Conservation (phyloP, 2,113 vertebrate species). For the Spea multiplicata region DNA sequence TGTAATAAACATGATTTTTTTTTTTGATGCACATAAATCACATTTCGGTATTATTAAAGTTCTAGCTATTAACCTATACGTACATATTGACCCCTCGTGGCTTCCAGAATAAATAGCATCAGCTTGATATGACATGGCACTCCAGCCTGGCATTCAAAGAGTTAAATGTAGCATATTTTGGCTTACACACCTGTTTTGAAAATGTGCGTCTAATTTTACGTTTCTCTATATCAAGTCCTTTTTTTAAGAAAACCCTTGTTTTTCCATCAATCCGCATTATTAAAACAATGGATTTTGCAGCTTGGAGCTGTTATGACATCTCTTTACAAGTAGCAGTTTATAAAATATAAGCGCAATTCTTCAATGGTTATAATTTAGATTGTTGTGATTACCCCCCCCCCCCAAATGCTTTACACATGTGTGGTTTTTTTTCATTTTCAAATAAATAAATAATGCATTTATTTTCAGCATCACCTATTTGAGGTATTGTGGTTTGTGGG, state of each 20-base stretch:
- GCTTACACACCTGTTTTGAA: constrained; percentile 38
- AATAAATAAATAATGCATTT: no score
- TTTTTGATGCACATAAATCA: constrained; percentile 20
- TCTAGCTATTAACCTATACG: no score
- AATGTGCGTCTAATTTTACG: constrained; percentile 29
- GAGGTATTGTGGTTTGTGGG: no score
- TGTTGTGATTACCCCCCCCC: no score
- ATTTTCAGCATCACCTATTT: no score
- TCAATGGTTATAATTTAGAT: constrained; percentile 23
- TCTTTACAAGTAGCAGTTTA: constrained; percentile 30
- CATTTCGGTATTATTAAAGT: not conserved
- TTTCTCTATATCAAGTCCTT: not conserved
- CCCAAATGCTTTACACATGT: no score
- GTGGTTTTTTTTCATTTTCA: no score
- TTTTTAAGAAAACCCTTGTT: not conserved
- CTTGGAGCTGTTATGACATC: constrained; percentile 27
- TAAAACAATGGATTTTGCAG: constrained; percentile 34
- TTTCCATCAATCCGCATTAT: constrained; percentile 21
- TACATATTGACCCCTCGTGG: no score
- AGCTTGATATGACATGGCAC: no score
- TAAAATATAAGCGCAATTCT: constrained; percentile 7
- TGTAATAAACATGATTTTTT: constrained; percentile 19
- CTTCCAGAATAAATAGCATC: no score
- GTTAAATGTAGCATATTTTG: constrained; percentile 15
- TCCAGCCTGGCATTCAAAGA: no score